phyloP scores from a whole-genome alignment of 2,113 vertebrate species.

The Gobius niger region DNA sequence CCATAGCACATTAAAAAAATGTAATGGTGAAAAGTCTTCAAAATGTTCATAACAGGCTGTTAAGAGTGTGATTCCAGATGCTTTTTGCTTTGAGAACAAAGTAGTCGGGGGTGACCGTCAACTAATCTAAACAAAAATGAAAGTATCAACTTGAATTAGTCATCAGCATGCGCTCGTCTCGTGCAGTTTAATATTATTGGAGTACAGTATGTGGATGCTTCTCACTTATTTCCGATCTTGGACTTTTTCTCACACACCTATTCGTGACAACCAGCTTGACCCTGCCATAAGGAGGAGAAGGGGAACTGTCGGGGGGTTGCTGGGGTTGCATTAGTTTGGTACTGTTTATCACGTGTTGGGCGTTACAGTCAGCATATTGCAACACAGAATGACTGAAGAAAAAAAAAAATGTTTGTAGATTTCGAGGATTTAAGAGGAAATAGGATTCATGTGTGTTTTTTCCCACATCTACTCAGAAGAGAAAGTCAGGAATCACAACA shows the following conservation, averaged over 20 bases:
- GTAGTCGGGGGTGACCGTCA: no score
- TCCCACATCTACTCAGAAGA: slow-evolving; percentile 31
- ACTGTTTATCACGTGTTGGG: slow-evolving; percentile 70
- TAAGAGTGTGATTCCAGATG: no score
- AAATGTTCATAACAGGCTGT: no score
- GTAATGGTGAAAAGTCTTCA: no score
- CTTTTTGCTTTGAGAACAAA: no score
- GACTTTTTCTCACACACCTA: slow-evolving; percentile 1
- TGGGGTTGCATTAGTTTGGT: slow-evolving; percentile 75
- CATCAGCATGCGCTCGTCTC: background rate
- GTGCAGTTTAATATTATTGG: background rate
- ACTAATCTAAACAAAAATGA: background rate
- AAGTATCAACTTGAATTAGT: background rate
- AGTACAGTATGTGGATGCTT: background rate
- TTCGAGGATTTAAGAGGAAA: slow-evolving; percentile 66
- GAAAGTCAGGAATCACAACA: slow-evolving; percentile 25
- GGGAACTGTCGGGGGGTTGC: slow-evolving; percentile 78
- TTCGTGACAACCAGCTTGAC: slow-evolving; percentile 16
- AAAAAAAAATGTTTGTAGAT: slow-evolving; percentile 48
- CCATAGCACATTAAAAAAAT: no score
- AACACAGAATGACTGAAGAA: slow-evolving; percentile 62
- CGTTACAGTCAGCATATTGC: slow-evolving; percentile 73
- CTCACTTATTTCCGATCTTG: background rate
- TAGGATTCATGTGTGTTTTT: slow-evolving; percentile 50
- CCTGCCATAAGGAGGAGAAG: slow-evolving; percentile 49